Evolutionary conservation across 1,140 invertebrate species (phyloP).

Genomic region (Drosophila truncata): DNA sequence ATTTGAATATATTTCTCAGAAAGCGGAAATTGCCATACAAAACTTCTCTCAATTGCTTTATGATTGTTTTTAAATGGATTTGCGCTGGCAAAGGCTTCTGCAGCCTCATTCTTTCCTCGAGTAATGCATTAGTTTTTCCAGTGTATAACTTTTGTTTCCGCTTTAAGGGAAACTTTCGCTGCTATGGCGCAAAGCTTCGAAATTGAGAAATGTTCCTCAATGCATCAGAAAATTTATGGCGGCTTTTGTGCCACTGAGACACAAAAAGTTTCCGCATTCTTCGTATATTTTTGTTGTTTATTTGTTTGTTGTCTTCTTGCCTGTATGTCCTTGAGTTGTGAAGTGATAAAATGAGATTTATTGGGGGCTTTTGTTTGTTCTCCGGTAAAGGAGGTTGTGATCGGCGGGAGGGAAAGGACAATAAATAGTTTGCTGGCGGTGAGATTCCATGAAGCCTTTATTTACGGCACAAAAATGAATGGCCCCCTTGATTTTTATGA

Average conservation of each 20-base stretch:
- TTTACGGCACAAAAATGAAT: slow-evolving; percentile 61
- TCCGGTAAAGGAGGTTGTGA: slow-evolving; percentile 2
- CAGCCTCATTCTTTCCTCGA: neutral
- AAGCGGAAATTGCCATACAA: neutral
- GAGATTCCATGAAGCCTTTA: slow-evolving; percentile 60
- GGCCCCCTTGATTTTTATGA: slow-evolving; percentile 51
- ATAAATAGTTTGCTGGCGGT: slow-evolving; percentile 65
- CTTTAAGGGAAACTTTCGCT: slow-evolving; percentile 30
- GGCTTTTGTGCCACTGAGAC: slow-evolving; percentile 51
- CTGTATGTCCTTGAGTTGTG: slow-evolving; percentile 47
- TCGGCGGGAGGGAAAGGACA: slow-evolving; percentile 23
- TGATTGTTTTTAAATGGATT: slow-evolving; percentile 34
- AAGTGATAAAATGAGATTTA: slow-evolving; percentile 81
- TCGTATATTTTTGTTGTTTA: slow-evolving; percentile 11
- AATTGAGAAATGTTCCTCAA: slow-evolving; percentile 61
- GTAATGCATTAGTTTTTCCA: slow-evolving; percentile 28
- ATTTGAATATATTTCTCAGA: slow-evolving; percentile 1
- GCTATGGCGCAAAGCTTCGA: slow-evolving; percentile 26
- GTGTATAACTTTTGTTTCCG: slow-evolving; percentile 40
- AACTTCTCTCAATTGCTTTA: slow-evolving; percentile 16
- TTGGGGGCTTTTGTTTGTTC: slow-evolving; percentile 61
- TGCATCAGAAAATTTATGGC: slow-evolving; percentile 68
- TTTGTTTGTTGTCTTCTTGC: slow-evolving; percentile 12
- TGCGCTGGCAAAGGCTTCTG: neutral
- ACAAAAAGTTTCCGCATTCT: slow-evolving; percentile 52